These are phyloP conservation scores for Hemithea aestivaria DNA, from an alignment of 2,888 invertebrate species.

Conservation along the genomic window DNA sequence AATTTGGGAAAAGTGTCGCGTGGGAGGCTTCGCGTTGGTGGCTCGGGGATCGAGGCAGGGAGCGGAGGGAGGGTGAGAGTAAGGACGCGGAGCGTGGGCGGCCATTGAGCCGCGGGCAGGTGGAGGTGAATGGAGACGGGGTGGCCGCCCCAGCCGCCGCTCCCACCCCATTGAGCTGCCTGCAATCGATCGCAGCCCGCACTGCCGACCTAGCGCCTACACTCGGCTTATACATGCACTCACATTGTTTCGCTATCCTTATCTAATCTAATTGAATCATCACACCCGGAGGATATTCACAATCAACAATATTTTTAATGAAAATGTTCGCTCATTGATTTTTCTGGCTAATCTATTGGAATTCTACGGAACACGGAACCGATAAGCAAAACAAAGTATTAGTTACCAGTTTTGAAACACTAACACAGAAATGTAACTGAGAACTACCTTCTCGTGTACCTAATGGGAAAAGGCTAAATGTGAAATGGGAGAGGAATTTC, in stretches of 20 bases:
- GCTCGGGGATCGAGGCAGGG: slow-evolving; percentile 30
- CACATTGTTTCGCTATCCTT: slow-evolving; percentile 17
- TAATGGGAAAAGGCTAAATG: background rate
- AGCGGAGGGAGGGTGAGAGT: slow-evolving; percentile 38
- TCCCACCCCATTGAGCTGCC: slow-evolving; percentile 58
- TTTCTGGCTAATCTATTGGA: too few species aligned
- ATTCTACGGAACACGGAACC: too few species aligned
- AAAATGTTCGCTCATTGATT: too few species aligned
- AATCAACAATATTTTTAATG: too few species aligned
- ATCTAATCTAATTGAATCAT: slow-evolving; percentile 8
- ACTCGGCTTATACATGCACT: slow-evolving; percentile 10
- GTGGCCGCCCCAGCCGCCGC: slow-evolving; percentile 36
- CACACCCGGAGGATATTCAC: background rate
- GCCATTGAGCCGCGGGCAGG: slow-evolving; percentile 71
- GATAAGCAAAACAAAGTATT: too few species aligned
- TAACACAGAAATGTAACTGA: too few species aligned
- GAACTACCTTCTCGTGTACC: too few species aligned
- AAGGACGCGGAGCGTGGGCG: slow-evolving; percentile 63
- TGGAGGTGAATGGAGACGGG: slow-evolving; percentile 64
- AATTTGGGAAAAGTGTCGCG: slow-evolving; percentile 61
- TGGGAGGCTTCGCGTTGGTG: slow-evolving; percentile 61
- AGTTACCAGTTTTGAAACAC: too few species aligned
- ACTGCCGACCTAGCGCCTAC: slow-evolving; percentile 19
- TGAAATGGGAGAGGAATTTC: slow-evolving; percentile 5
- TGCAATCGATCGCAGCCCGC: slow-evolving; percentile 56